These are phyloP conservation scores for Stegodyphus dumicola DNA, from an alignment of 1,140 invertebrate genomes.

Conservation along the genomic window DNA sequence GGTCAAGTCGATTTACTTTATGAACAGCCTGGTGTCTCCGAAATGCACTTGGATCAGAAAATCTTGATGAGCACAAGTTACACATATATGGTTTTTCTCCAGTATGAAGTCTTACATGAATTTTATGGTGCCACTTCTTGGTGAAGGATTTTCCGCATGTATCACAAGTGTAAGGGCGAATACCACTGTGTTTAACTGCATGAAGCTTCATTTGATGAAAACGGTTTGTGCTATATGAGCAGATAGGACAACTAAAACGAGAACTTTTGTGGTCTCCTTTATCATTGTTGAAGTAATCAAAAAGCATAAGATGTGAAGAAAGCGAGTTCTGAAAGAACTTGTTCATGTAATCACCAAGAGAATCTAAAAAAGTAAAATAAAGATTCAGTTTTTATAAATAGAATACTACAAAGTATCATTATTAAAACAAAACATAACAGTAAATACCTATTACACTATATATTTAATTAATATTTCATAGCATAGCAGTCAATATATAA, in stretches of 20 bases:
- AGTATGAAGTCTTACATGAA: constrained; percentile 88
- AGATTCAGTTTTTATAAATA: background rate
- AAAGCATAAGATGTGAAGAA: constrained; percentile 9
- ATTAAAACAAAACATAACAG: background rate
- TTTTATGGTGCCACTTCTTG: constrained; percentile 91
- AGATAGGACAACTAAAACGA: constrained; percentile 10
- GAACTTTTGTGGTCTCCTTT: constrained; percentile 23
- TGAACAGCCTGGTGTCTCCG: constrained; percentile 43
- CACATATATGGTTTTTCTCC: constrained; percentile 79
- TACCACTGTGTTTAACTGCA: constrained; percentile 30
- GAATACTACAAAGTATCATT: background rate
- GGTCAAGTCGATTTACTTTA: background rate
- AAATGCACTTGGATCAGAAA: constrained; percentile 56
- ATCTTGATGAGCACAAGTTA: constrained; percentile 70
- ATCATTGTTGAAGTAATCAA: constrained; percentile 29
- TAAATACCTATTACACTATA: background rate
- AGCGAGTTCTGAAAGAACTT: background rate
- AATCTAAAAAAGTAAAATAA: constrained; percentile 21
- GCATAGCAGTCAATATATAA: background rate
- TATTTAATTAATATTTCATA: background rate
- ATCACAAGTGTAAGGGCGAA: constrained; percentile 83
- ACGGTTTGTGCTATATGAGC: constrained; percentile 10
- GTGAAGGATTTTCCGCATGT: constrained; percentile 92
- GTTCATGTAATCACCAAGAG: background rate
- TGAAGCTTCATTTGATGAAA: constrained; percentile 19